Conservation (phyloP, 2,888 invertebrate species). For the Nudaria mundana region DNA sequence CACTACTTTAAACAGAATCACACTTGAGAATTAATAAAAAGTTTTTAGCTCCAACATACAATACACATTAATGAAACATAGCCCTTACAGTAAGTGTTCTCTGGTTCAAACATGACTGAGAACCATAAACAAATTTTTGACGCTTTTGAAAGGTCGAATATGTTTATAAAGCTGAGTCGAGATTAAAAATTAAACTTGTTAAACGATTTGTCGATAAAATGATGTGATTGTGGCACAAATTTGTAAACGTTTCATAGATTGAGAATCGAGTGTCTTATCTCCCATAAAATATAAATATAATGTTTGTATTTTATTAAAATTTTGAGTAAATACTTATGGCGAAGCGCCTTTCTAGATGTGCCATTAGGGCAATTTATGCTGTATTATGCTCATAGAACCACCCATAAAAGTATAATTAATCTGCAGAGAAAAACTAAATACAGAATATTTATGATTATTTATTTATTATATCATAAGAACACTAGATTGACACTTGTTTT, state of each 20-base stretch:
- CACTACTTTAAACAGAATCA: too few relatives aligned
- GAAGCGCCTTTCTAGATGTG: neutral
- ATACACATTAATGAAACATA: neutral
- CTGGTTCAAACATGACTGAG: neutral
- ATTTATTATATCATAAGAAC: neutral
- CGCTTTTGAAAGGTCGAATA: neutral
- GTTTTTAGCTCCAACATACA: neutral
- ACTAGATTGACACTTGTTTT: too few relatives aligned
- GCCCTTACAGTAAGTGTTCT: neutral
- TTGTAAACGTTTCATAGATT: slow-evolving; percentile 1
- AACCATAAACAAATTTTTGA: neutral
- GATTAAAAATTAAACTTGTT: neutral
- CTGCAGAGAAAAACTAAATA: neutral
- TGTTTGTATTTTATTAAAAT: neutral
- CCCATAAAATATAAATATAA: slow-evolving; percentile 1
- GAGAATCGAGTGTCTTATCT: slow-evolving; percentile 3
- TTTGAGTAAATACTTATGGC: neutral
- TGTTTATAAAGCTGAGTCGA: slow-evolving; percentile 1
- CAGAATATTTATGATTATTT: neutral
- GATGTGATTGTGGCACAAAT: neutral
- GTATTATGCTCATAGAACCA: neutral
- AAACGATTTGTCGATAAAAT: neutral
- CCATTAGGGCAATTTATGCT: neutral
- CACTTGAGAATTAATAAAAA: too few relatives aligned
- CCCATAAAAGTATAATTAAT: neutral